A percentile compares a stretch with the other conserved stretches of the same genome.
phyloP scores from a whole-genome alignment of 2,888 invertebrate genomes.

The Sphinx pinastri region DNA sequence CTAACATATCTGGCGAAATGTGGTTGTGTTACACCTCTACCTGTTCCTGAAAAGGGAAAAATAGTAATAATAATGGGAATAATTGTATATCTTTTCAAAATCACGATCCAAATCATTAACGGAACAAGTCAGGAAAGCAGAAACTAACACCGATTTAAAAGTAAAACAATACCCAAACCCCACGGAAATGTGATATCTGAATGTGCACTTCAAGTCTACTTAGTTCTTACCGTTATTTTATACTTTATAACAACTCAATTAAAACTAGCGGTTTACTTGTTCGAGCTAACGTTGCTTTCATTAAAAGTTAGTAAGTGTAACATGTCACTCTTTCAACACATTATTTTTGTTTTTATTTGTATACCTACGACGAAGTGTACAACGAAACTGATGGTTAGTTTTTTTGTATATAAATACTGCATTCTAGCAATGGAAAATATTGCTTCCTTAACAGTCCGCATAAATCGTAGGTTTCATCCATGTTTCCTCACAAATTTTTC shows the following conservation, averaged over 20 bases:
- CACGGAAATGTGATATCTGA: slow-evolving; percentile 1
- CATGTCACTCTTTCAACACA: slow-evolving; percentile 1
- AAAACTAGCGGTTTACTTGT: slow-evolving; percentile 26
- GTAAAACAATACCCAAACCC: not conserved
- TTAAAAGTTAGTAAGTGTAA: slow-evolving; percentile 25
- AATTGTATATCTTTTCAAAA: not conserved
- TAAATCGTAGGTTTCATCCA: no score
- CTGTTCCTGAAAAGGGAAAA: no score
- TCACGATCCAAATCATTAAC: not conserved
- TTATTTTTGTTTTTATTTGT: not conserved
- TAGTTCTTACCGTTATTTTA: slow-evolving; percentile 11
- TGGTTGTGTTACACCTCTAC: no score
- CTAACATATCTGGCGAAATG: no score
- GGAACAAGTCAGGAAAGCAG: not conserved
- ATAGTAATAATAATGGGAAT: no score
- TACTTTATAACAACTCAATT: slow-evolving; percentile 27
- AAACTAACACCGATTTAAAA: not conserved
- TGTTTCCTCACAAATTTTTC: no score
- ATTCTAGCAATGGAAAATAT: no score
- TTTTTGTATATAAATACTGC: no score
- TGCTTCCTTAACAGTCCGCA: no score
- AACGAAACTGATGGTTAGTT: not conserved
- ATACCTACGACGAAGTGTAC: no score
- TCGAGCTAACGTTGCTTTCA: slow-evolving; percentile 24
- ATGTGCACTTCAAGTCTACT: not conserved